phyloP scores from a whole-genome alignment of 1,140 invertebrate genomes.

The Dendrolimus kikuchii region DNA sequence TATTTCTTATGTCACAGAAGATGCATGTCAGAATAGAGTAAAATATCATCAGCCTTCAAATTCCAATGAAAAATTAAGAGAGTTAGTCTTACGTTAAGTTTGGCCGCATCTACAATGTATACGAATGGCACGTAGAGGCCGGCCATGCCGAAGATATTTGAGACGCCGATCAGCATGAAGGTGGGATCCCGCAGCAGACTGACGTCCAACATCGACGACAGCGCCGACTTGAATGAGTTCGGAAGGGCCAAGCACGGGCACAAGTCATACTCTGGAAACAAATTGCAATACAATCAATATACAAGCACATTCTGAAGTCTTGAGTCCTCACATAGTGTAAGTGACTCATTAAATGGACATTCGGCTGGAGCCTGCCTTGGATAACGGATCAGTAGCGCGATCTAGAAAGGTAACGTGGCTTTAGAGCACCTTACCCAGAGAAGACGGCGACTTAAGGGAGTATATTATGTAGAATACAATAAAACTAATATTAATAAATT shows the following conservation, averaged over 20 bases:
- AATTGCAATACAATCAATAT: neutral
- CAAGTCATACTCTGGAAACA: conserved; percentile 75
- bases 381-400: too few species aligned
- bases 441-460: too few species aligned
- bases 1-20: too few species aligned
- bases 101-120: conserved; percentile 89
- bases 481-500: too few species aligned
- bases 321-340: too few species aligned
- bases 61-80: neutral
- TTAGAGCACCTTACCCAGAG: too few species aligned
- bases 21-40: too few species aligned
- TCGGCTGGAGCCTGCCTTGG: too few species aligned
- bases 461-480: too few species aligned
- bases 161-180: conserved; percentile 93
- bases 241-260: conserved; percentile 87
- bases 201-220: conserved; percentile 95
- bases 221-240: conserved; percentile 84
- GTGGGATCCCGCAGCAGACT: conserved; percentile 91
- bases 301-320: neutral
- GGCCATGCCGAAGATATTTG: conserved; percentile 93
- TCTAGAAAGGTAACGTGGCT: too few species aligned
- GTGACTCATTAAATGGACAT: too few species aligned
- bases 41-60: neutral
- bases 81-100: conserved; percentile 36
- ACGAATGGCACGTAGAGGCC: conserved; percentile 97